phyloP scores from a whole-genome alignment of 2,113 vertebrate species.

The Strix uralensis region DNA sequence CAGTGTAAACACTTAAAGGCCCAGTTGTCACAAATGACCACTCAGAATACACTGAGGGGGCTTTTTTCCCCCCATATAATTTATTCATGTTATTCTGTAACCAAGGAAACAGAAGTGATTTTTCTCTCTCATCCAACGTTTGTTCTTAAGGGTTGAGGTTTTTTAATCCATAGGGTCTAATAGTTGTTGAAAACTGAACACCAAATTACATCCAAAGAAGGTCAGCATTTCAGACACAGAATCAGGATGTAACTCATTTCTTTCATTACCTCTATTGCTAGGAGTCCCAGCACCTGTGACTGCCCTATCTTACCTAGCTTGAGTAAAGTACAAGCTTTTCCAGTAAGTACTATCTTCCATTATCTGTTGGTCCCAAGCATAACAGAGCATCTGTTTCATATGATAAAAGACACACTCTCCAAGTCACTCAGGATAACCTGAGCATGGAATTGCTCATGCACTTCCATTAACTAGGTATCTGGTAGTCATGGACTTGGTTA shows the following conservation, averaged over 20 bases:
- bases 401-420: rapidly evolving
- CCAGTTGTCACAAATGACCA: constrained; percentile 12
- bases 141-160: neutral
- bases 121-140: neutral
- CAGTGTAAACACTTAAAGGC: neutral
- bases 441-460: neutral
- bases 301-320: rapidly evolving
- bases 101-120: constrained; percentile 45
- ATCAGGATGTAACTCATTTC: neutral
- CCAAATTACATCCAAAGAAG: neutral
- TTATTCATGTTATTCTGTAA: constrained; percentile 57
- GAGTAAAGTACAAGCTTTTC: neutral
- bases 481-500: rapidly evolving
- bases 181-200: neutral
- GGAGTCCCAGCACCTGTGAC: neutral
- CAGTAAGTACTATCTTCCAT: neutral
- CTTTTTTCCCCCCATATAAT: neutral
- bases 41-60: neutral
- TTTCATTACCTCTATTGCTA: neutral
- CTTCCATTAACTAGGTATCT: neutral
- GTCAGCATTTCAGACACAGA: neutral
- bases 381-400: neutral
- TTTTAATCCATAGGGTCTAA: neutral
- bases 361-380: neutral
- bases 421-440: neutral